Base-by-base conservation (phyloP, 2,888 invertebrate species). In the Cinara cedri region DNA sequence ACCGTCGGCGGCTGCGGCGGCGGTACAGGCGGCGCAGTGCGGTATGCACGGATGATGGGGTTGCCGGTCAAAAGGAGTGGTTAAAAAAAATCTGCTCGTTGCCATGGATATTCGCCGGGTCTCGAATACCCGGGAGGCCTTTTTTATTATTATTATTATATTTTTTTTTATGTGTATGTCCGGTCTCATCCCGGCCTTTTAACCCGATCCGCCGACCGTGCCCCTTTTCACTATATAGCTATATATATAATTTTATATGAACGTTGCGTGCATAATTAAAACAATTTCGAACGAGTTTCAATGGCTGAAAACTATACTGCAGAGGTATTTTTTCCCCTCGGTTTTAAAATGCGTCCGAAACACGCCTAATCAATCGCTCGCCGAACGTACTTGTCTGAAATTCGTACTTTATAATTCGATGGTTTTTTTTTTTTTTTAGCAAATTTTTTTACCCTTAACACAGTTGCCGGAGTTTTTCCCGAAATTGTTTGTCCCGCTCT, bases 11-110 rank as follows among this genome's bases (percentile, higher is more conserved):
- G 72, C 26, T 21, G 55, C 19, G 54, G 42, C 16, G 26, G 55
- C 26, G 60, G 24, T 19, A n/a, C 13, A 26, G 24, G 34, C 34
- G 34, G 34, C 34, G 34, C 34, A 34, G 34, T 34, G 34, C 26
- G 34, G 3, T 51, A n/a, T 46, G n/a, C 24, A n/a, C 19, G 19
- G 46, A 60, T 21, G 55, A n/a, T 34, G 66, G 68, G 66, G 16
- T 63, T 42, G 74, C 21, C 74, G 68, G 76, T 78, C 57, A 60
- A 68, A 76, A 78, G 76, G 76, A 78, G 76, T 78, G 76, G 76
- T 78, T 78, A 68, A 76, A 57, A 66, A 74, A 74, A 74, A 74
- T 74, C 74, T 70, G 76, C 66, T 60, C 57, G 76, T 78, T 78
- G 76, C 76, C 57, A 78, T 78, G 76, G 76, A 49, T 78, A 78